Percentiles rank a stretch among this genome's conserved stretches.
Conservation (phyloP, 2,888 invertebrate species). For the Rhagonycha lutea region DNA sequence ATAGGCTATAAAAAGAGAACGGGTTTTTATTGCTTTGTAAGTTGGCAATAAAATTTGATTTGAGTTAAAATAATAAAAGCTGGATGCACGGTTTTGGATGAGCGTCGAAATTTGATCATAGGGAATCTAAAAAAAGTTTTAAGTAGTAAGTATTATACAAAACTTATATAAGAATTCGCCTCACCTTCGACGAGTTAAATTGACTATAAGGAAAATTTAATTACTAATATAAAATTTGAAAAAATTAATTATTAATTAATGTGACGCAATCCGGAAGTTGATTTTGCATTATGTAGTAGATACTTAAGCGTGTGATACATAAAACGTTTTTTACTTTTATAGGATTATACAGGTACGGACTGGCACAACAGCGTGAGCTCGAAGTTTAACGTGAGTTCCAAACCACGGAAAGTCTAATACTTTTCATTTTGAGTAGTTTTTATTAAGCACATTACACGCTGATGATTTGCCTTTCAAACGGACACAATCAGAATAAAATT, state of each 20-base stretch:
- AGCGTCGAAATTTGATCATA: neutral
- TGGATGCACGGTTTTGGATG: neutral
- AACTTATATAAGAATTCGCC: neutral
- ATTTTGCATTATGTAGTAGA: neutral
- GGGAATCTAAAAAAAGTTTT: neutral
- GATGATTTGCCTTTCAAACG: too few relatives aligned
- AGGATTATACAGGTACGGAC: neutral
- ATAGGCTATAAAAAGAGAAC: neutral
- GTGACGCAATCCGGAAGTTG: neutral
- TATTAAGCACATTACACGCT: too few relatives aligned
- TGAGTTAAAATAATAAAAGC: neutral
- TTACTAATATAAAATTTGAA: neutral
- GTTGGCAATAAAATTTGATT: neutral
- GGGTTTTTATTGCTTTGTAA: neutral
- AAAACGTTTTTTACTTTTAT: neutral
- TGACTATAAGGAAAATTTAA: neutral
- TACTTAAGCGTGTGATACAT: neutral
- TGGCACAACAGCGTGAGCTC: neutral
- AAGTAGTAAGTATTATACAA: neutral
- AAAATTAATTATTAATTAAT: neutral
- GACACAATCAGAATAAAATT: too few relatives aligned
- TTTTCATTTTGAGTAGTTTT: too few relatives aligned
- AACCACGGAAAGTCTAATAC: too few relatives aligned
- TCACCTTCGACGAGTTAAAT: neutral
- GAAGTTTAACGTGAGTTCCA: too few relatives aligned